phyloP scores from a whole-genome alignment of 2,888 invertebrate species.

The Rhimphoctona megacephalus region DNA sequence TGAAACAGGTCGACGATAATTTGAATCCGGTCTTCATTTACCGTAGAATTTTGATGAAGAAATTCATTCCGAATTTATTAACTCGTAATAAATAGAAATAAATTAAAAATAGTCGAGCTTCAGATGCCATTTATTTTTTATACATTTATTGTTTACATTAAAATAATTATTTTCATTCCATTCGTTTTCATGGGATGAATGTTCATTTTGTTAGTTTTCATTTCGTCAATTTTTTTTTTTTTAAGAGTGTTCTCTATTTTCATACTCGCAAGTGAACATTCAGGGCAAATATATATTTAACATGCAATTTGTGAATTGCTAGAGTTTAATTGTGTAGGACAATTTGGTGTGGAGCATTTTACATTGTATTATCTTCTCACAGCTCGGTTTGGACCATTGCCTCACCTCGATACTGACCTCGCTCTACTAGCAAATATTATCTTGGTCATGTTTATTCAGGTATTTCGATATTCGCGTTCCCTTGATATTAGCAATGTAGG shows the following conservation, averaged over 20 bases:
- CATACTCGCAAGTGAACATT: not conserved
- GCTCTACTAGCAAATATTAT: slow-evolving; percentile 42
- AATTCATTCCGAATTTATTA: not conserved
- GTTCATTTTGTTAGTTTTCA: not conserved
- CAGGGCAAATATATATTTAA: not conserved
- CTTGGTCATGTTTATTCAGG: slow-evolving; percentile 36
- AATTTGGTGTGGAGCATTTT: not conserved
- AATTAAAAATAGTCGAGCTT: not conserved
- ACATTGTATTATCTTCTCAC: slow-evolving; percentile 29
- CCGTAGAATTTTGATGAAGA: not conserved
- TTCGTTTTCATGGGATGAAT: not conserved
- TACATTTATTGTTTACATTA: not conserved
- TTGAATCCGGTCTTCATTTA: not conserved
- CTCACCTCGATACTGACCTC: slow-evolving; percentile 12
- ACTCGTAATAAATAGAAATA: not conserved
- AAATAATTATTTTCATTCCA: not conserved
- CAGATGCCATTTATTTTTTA: too few relatives aligned
- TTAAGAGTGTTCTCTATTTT: not conserved
- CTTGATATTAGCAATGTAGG: not conserved
- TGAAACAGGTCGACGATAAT: not conserved
- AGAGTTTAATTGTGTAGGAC: not conserved
- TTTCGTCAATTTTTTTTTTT: not conserved
- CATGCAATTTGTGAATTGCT: not conserved
- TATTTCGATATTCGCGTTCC: slow-evolving; percentile 16
- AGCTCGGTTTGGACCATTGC: slow-evolving; percentile 3